Evolutionary conservation across 2,888 invertebrate species (phyloP), one percentile per base, ranked within the genome.

Genomic region (Troglohyphantes excavatus): DNA sequence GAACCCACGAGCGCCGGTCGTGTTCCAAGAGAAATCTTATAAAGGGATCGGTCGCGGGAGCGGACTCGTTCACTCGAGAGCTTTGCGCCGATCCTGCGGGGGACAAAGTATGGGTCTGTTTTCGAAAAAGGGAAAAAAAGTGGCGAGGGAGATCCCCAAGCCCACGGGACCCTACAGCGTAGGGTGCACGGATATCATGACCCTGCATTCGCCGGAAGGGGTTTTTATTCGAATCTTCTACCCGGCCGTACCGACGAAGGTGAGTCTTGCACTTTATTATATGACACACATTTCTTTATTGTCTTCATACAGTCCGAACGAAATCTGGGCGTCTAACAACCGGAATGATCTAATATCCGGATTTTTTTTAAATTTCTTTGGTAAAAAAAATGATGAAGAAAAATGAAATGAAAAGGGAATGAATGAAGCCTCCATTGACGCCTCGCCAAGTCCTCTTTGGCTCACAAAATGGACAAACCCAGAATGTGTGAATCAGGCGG

Each of bases 121-220:
- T 26, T 33, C 59, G 46, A 83, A 75, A 27, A 88, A 88, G 23
- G 73, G 43, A 11, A 83, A 82, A n/a, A 89, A 89, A 39, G 3
- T 67, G 2, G 75, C 82, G 1, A 82, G 89, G 33, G 91, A 92
- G 67, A 81, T 92, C 2, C 91, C 92, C 0, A 73, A 90, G 17
- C 92, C 92, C 0, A 90, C 90, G 0, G 92, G 92, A n/a, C 91
- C 91, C 9, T 90, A 90, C 43, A 85, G 39, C 19, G 90, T 92
- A n/a, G 92, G 92, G 13, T 91, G 88, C 65, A 91, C 91, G 13
- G 92, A 92, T 83, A 67, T 92, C n/a, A 91, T 92, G 92, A 91
- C 91, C 2, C 39, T 27, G 17, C 79, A 84, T 68, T 84, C 88
- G 7, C 19, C 76, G 17, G 76, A 87, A 23, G 91, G 91, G 2